Evolutionary conservation across 2,113 vertebrate species (phyloP).

Genomic region (Cathartes aura): DNA sequence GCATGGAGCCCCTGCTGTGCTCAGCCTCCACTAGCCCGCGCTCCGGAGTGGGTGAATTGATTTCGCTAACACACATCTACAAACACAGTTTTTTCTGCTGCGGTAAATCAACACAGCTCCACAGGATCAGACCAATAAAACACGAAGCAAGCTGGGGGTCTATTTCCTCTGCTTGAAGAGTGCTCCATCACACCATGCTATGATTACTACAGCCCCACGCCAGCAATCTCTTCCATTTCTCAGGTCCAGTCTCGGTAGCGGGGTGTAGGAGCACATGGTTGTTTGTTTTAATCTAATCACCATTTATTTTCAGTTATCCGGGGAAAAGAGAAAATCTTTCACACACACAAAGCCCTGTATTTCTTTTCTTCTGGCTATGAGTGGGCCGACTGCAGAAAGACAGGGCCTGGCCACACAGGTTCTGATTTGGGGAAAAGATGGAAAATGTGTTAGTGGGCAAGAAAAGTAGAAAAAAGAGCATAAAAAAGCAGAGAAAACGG

Average conservation of each 20-base stretch:
- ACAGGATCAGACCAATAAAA: slow-evolving; percentile 31
- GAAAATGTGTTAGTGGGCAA: neutral
- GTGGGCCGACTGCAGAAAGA: neutral
- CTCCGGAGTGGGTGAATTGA: neutral
- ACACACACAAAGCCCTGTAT: neutral
- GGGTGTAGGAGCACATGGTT: neutral
- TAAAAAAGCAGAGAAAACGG: neutral
- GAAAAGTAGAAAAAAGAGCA: neutral
- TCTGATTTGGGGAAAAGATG: neutral
- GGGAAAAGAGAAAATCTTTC: slow-evolving; percentile 2
- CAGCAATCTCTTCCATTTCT: slow-evolving; percentile 35
- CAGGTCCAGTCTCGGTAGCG: neutral
- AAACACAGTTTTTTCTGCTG: slow-evolving; percentile 1
- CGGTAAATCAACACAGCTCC: slow-evolving; percentile 37
- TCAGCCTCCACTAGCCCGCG: neutral
- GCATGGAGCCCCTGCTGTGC: neutral
- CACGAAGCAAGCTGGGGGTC: slow-evolving; percentile 19
- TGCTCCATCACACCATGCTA: slow-evolving; percentile 20
- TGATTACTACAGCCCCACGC: slow-evolving; percentile 32
- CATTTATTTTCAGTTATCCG: slow-evolving; percentile 26
- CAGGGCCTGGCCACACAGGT: neutral
- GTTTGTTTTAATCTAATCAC: slow-evolving; percentile 52
- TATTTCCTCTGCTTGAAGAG: slow-evolving; percentile 53
- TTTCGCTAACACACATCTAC: neutral
- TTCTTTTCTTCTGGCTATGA: neutral